Base-by-base conservation (phyloP, 2,888 invertebrate genomes). In the Mesorhabditis sp. region DNA sequence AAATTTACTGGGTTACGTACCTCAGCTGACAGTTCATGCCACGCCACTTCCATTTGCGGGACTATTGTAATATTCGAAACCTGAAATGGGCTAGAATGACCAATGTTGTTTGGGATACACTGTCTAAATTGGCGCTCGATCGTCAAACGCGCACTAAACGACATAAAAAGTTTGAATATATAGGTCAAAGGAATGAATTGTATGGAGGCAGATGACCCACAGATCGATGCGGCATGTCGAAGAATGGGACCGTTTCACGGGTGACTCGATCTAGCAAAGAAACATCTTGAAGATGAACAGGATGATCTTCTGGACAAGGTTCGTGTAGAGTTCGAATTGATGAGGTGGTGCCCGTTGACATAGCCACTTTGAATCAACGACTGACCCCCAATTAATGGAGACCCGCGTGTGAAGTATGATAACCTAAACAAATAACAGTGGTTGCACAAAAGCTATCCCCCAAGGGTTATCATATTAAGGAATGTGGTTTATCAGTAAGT, bases 11-110 rank as follows among this genome's bases (percentile, higher is more conserved):
- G n/a, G n/a, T 50, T 50, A 50, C 73, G 65, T 62, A 81, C 80
- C n/a, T 74, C 67, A 15, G 76, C 80, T 13, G 72, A 74, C 41
- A 83, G 66, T 67, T 78, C 77, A 67, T 82, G 78, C 83, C 83
- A 83, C 0, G 83, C 78, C 44, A 83, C 72, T 45, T 75, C 69
- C 80, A 83, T 79, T 15, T 79, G 66, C n/a, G 82, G 82, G 7
- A 79, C 74, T 4, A 75, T 68, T 42, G 77, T 82, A 7, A 72
- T 72, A 43, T 68, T 77, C 6, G 81, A 81, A 28, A 74, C 62
- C 80, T 80, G 62, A 67, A 80, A 75, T 28, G 28, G 28, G 28
- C 28, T 28, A 28, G 28, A 28, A 28, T 28, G 28, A 28, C 28
- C 28, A 28, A 28, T 28, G 28, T 28, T 28, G 28, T 28, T 28